Base-by-base conservation (phyloP, 2,888 invertebrate genomes). In the Heteromyza rotundicornis region DNA sequence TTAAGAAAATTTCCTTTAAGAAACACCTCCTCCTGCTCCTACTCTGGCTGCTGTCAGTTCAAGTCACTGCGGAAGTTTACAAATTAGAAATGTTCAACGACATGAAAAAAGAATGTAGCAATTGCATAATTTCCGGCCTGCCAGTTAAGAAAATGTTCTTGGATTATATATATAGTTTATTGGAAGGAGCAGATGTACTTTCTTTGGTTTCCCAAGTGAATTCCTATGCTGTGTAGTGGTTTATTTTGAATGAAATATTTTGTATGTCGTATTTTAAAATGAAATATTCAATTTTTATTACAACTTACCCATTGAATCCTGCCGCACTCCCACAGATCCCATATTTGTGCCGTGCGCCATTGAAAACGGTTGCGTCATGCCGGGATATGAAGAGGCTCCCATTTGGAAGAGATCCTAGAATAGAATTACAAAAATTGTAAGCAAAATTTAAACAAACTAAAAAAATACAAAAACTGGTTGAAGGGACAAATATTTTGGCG, bases 301-400 rank as follows among this genome's bases (percentile, higher is more conserved):
- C n/a, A 84, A 85, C 88, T 88, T 84, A 91, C 92, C 91, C 90
- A 92, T 92, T 70, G 91, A 87, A 80, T 92, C 92, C 82, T 92
- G 92, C 72, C 95, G 88, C 89, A 95, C 94, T 71, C 94, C 94
- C 44, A 94, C 93, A 59, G 94, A 91, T 69, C 93, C 91, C 95
- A 96, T 96, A 82, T 95, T 95, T 76, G 94, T 90, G 60, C 93
- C 89, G 84, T 96, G 95, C 53, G 94, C 90, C 94, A 96, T 96
- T 65, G 95, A 92, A 85, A 96, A 97, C 53, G 95, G 94, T 82
- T 96, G 96, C 20, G 93, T 92, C 94, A 96, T 96, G 68, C 91
- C 89, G 56, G 95, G 94, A 83, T 96, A 96, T 54, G 95, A 92
- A 77, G 94, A 90, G 52, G 94, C 91, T 62, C 92, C 92, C 96